A percentile compares a stretch with the other conserved stretches of the same genome.
Evolutionary conservation across 1,140 invertebrate genomes (phyloP).

Genomic region (Atopsyche davidsoni): DNA sequence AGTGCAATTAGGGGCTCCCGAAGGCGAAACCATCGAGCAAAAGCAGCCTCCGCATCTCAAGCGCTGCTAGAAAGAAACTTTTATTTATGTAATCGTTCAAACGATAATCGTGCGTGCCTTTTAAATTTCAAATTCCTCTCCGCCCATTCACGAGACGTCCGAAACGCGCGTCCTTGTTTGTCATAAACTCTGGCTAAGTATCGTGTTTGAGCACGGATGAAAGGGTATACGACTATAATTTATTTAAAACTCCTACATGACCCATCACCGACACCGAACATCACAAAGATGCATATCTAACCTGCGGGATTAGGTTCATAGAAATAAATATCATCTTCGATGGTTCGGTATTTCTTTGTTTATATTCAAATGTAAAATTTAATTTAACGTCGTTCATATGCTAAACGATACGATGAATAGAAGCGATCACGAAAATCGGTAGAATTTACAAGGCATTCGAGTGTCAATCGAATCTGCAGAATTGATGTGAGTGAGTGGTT

Average conservation of each 20-base stretch:
- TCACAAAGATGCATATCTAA: slow-evolving; percentile 13
- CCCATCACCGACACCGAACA: slow-evolving; percentile 4
- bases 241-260: slow-evolving; percentile 7
- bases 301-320: slow-evolving; percentile 9
- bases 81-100: too few species aligned
- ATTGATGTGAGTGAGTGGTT: neutral
- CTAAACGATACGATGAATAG: slow-evolving; percentile 16
- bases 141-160: too few species aligned
- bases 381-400: slow-evolving; percentile 18
- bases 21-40: too few species aligned
- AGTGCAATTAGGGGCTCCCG: too few species aligned
- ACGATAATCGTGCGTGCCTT: too few species aligned
- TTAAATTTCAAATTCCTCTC: too few species aligned
- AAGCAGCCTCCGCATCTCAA: too few species aligned
- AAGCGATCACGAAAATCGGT: slow-evolving; percentile 10
- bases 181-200: too few species aligned
- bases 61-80: too few species aligned
- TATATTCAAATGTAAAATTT: slow-evolving; percentile 15
- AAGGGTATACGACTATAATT: slow-evolving; percentile 12
- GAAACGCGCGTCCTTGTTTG: too few species aligned
- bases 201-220: too few species aligned
- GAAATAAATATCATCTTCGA: slow-evolving; percentile 15
- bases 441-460: slow-evolving; percentile 16
- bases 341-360: slow-evolving; percentile 14
- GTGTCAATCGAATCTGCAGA: slow-evolving; percentile 4